Evolutionary conservation across 1,140 invertebrate species (phyloP), one percentile per base, ranked within the genome.

Genomic region (Carposina sasakii): DNA sequence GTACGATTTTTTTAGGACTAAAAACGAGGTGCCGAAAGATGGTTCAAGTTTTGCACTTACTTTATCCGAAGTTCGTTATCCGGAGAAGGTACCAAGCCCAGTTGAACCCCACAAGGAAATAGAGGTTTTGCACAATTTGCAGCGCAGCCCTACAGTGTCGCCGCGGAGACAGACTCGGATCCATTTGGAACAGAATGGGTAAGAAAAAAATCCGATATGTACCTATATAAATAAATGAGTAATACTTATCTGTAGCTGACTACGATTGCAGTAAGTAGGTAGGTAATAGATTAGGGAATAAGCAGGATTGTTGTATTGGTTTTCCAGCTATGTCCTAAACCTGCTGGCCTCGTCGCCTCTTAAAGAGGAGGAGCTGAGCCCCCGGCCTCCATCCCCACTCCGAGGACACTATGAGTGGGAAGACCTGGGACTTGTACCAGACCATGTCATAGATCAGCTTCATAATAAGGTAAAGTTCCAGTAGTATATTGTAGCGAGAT

Each of bases 101-200:
- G 72, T 75, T 31, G 77, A 87, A 23, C 58, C 81, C 12, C 89
- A 90, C 57, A 87, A 87, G 41, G 86, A 89, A 66, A 87, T 90
- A 6, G 88, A 90, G 60, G 86, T 90, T 2, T 71, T 90, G 12
- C 89, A 90, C 55, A 90, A 90, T 63, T 71, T 90, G 30, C 87
- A 88, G 57, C 60, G 87, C 0, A 87, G 87, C 68, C 85, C 86
- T 0, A 56, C 54, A 0, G 52, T 77, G 4, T 88, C 86, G 3
- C 87, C 87, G 0, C 67, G 78, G 5, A 70, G 79, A 45, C 71
- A 73, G 31, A 76, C 81, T 15, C 57, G 60, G 22, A 51, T 81
- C 10, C 65, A 63, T 36, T 52, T 84, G 28, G 77, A 81, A 54
- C 65, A 66, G 10, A 71, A 84, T 47, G 65, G 76, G 76, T 81